Conservation (phyloP, 2,797 vertebrate genomes). For the Salmo trutta region DNA sequence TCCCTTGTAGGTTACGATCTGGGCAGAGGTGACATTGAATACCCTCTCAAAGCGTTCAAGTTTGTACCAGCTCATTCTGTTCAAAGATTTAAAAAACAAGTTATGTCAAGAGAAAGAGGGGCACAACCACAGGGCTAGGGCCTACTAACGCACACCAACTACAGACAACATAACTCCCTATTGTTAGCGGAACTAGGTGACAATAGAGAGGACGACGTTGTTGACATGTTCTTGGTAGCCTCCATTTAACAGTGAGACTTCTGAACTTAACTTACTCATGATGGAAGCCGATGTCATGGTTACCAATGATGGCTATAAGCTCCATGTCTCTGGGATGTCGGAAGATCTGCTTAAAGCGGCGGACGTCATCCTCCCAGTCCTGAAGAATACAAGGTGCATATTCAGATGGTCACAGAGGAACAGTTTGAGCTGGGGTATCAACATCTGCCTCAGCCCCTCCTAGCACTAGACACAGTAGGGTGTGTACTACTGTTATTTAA, state of each 20-base stretch:
- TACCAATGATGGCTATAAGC: slow-evolving; percentile 78
- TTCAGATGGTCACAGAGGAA: not conserved
- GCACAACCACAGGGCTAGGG: no score
- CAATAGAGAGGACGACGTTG: no score
- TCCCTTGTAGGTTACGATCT: slow-evolving; percentile 77
- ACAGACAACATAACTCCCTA: no score
- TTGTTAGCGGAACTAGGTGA: no score
- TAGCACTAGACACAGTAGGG: no score
- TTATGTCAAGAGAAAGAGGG: no score
- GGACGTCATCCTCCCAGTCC: slow-evolving; percentile 82
- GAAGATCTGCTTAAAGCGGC: slow-evolving; percentile 79
- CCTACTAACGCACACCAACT: no score
- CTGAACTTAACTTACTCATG: slow-evolving; percentile 75
- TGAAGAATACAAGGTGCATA: slow-evolving; percentile 34
- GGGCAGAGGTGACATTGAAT: slow-evolving; percentile 79
- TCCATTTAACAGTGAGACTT: not conserved
- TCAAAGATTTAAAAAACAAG: not conserved
- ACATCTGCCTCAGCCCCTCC: no score
- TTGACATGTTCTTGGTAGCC: not conserved
- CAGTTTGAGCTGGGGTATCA: no score
- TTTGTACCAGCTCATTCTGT: slow-evolving; percentile 80
- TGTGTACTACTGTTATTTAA: not conserved
- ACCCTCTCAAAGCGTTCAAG: slow-evolving; percentile 79
- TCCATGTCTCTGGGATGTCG: slow-evolving; percentile 65
- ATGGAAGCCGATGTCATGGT: slow-evolving; percentile 87